Evolutionary conservation across 2,797 vertebrate genomes (phyloP), one percentile per base, ranked within the genome.

Genomic region (Xiphophorus birchmanni): DNA sequence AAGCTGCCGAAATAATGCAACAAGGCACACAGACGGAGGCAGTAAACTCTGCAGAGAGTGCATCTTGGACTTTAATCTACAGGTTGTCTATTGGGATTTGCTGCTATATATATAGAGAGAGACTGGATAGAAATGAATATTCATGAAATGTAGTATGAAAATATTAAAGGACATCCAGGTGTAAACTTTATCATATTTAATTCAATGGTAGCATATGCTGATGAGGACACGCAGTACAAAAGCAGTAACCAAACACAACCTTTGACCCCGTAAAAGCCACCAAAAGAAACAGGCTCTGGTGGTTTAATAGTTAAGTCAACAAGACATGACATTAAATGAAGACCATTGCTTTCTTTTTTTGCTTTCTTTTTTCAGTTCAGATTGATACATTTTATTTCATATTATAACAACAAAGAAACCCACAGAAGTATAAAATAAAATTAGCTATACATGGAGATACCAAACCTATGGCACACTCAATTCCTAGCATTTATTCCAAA

Each of bases 191-290:
- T 89, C 91, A 91, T 85, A 82, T 94, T 95, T 95, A 94, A 95
- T 95, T 93, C 87, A 89, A 91, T 83, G 86, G 89, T 93, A 93
- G 91, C 90, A 92, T 93, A 94, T 80, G 69, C 60, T 92, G 85
- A 94, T 90, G 87, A 94, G 81, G 90, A 92, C 89, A 94, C 83
- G 15, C 87, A 74, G 91, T 93, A 95, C 90, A 95, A 95, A 95
- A 95, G 91, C 93, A 90, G 84, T 85, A 76, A 92, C 79, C 84
- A 91, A 87, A 93, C 83, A 87, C 86, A 83, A 90, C 89, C 92
- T 89, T 72, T 93, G 90, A 92, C 90, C 93, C 91, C 90, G 75
- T 91, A 90, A 87, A 91, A 73, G 85, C 89, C 85, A 89, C 87
- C 76, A 71, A 80, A 82, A 79, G 42, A 76, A 60, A 52, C 84